These are phyloP conservation scores for Dinomys branickii DNA, from an alignment of 2,113 vertebrate genomes.

Conservation along the genomic window DNA sequence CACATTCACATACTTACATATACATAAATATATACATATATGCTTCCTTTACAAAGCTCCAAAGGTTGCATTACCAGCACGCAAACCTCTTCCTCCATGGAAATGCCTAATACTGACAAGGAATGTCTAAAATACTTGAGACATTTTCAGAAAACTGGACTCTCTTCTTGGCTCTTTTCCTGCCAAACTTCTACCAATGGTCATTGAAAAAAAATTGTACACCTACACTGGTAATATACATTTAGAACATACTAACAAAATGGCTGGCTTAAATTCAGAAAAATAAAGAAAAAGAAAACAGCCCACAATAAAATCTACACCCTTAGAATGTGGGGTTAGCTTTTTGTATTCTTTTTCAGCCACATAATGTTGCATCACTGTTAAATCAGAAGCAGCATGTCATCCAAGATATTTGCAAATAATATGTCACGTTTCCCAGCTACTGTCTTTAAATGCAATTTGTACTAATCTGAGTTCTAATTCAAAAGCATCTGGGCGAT, in stretches of 20 bases:
- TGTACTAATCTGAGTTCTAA: constrained; percentile 96
- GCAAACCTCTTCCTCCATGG: constrained; percentile 80
- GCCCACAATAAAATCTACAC: constrained; percentile 64
- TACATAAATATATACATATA: constrained; percentile 88
- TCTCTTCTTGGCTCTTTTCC: constrained; percentile 74
- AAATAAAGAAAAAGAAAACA: constrained; percentile 66
- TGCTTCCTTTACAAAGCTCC: constrained; percentile 84
- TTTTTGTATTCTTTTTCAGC: constrained; percentile 74
- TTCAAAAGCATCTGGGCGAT: constrained; percentile 96
- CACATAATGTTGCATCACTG: constrained; percentile 65
- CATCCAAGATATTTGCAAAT: constrained; percentile 9
- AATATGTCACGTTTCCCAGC: constrained; percentile 95
- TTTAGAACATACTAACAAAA: constrained; percentile 65
- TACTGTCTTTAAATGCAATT: constrained; percentile 96
- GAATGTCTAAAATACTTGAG: constrained; percentile 86
- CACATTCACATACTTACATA: constrained; percentile 82
- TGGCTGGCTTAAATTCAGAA: constrained; percentile 73
- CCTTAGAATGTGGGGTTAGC: constrained; percentile 69
- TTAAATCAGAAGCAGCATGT: constrained; percentile 76
- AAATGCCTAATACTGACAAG: constrained; percentile 86
- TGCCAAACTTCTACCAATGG: constrained; percentile 61
- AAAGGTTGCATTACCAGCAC: constrained; percentile 87
- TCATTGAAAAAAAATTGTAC: constrained; percentile 63
- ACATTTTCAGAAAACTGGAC: constrained; percentile 79
- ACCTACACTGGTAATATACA: constrained; percentile 64